These are phyloP conservation scores for Sericinus montela DNA, from an alignment of 2,888 invertebrate genomes.

Conservation along the genomic window DNA sequence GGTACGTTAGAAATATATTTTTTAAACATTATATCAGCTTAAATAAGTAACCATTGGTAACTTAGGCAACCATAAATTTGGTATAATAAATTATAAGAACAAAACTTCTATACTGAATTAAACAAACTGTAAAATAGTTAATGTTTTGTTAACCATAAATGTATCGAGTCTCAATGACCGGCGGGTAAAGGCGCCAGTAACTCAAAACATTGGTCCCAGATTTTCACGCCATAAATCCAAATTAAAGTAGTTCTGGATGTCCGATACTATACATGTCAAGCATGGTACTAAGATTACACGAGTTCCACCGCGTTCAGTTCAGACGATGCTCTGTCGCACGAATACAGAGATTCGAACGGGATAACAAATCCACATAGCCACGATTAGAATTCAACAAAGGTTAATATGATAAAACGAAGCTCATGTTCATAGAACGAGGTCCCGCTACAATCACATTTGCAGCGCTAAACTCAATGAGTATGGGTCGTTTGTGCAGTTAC, in stretches of 20 bases:
- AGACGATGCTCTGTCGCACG: slow-evolving; percentile 1
- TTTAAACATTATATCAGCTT: too few relatives aligned
- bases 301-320: neutral
- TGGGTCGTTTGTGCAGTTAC: slow-evolving; percentile 14
- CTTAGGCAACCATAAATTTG: too few relatives aligned
- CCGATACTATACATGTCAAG: slow-evolving; percentile 9
- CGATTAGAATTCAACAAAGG: slow-evolving; percentile 19
- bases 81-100: too few relatives aligned
- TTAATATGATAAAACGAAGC: slow-evolving; percentile 19
- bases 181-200: too few relatives aligned
- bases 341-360: neutral
- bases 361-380: neutral
- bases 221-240: slow-evolving; percentile 5
- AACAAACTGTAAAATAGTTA: too few relatives aligned
- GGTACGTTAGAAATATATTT: too few relatives aligned
- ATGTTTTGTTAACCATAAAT: too few relatives aligned
- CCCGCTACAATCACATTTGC: slow-evolving; percentile 18
- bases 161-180: too few relatives aligned
- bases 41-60: too few relatives aligned
- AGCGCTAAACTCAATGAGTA: slow-evolving; percentile 12
- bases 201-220: neutral
- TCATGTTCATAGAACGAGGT: slow-evolving; percentile 16
- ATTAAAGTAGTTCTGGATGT: slow-evolving; percentile 4
- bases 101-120: too few relatives aligned
- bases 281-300: slow-evolving; percentile 9